Evolutionary conservation across 64 coral and sea anemone genomes (phyloP), one percentile per base, ranked within the genome.

Genomic region (Acropora yongei): DNA sequence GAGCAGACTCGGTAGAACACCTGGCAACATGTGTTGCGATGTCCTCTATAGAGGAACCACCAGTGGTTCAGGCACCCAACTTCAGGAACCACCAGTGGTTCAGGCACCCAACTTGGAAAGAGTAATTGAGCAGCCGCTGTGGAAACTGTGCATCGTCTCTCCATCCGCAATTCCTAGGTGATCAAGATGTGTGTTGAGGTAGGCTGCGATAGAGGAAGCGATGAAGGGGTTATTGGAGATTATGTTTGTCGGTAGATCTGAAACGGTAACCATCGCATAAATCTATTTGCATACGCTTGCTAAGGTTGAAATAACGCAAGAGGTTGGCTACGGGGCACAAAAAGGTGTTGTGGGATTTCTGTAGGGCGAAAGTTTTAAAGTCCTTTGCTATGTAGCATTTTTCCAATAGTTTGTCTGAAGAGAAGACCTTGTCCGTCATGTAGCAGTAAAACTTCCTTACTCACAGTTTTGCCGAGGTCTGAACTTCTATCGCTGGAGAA

Each of bases 181-280:
- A 49, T 80, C 51, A 14, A 80, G 51, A 50, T 80, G 51, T 18
- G 46, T 80, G 13, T 49, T 50, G 78, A 80, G 78, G 46, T 12
- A 2, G 51, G 48, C 11, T 57, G 78, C 47, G 48, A 80, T 80
- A 8, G 78, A 4, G 39, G 44, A 80, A 51, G 47, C 78, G 30
- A 80, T 42, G 57, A 80, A 80, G 16, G 78, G 78, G 1, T 49
- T 10, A 47, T 47, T 47, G 42, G 77, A 79, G 18, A 79, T 16
- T 16, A 47, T 79, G 45, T 5, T 67, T 88, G 46, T 75, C 46
- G 7, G 75, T 45, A 3, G 50, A 30, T 6, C 72, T 71, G 50
- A 88, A 88, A 1, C 76, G 46, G 50, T 77, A 88, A 18, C 86
- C 86, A 77, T 77, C 46, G 11, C 86, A 49, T 78, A 88, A 88